Evolutionary conservation across 2,113 vertebrate genomes (phyloP).

Genomic region (Gasterosteus aculeatus): DNA sequence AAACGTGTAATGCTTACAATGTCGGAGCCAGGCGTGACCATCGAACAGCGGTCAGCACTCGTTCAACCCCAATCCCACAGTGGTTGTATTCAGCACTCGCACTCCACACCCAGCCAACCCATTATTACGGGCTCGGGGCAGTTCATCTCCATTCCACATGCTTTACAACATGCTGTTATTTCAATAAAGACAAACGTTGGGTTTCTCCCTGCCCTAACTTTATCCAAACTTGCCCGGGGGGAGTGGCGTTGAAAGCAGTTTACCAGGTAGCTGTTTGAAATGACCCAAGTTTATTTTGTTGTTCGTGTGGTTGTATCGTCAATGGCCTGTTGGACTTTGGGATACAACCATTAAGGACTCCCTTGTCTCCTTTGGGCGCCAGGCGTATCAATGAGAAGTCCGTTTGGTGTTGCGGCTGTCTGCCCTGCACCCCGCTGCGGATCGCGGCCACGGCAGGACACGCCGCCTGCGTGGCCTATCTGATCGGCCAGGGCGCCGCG

Average conservation of each 20-base stretch:
- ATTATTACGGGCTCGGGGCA: slow-evolving; percentile 20
- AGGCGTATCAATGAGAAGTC: slow-evolving; percentile 96
- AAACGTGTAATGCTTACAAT: not conserved
- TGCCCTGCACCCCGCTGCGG: slow-evolving; percentile 91
- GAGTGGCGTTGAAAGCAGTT: not conserved
- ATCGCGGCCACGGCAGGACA: slow-evolving; percentile 92
- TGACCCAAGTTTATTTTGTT: slow-evolving; percentile 6
- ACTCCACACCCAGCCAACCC: slow-evolving; percentile 21
- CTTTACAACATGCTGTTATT: slow-evolving; percentile 37
- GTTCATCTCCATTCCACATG: slow-evolving; percentile 15
- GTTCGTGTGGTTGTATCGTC: not conserved
- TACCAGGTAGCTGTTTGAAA: slow-evolving; percentile 3
- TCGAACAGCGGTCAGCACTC: not conserved
- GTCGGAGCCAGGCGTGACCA: not conserved
- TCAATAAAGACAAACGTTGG: slow-evolving; percentile 5
- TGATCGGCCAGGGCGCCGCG: slow-evolving; percentile 88
- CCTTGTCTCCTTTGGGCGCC: not conserved
- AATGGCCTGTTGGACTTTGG: not conserved
- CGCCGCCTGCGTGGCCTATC: slow-evolving; percentile 86
- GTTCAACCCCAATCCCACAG: slow-evolving; percentile 17
- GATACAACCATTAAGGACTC: not conserved
- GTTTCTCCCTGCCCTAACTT: slow-evolving; percentile 11
- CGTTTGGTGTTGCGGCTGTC: slow-evolving; percentile 92
- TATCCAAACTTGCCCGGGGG: not conserved
- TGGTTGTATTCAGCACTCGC: slow-evolving; percentile 14